Conservation (phyloP, 2,113 vertebrate genomes). For the Tachysurus fulvidraco region DNA sequence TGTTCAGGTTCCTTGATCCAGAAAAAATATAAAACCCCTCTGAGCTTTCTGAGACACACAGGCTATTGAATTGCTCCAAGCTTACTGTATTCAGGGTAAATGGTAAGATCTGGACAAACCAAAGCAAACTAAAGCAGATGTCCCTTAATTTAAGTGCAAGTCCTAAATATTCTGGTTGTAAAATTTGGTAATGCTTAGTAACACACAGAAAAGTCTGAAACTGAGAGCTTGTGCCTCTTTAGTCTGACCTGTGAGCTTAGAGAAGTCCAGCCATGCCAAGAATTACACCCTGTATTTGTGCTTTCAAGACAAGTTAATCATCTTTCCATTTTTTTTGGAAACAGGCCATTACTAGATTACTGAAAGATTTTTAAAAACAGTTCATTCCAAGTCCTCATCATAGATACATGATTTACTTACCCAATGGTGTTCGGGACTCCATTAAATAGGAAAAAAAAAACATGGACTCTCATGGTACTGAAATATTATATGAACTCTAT, state of each 20-base stretch:
- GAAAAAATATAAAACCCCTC: neutral
- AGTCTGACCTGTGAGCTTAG: neutral
- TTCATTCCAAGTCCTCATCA: neutral
- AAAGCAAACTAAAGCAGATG: neutral
- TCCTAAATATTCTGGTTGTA: neutral
- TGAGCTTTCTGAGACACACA: neutral
- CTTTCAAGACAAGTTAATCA: neutral
- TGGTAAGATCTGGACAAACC: neutral
- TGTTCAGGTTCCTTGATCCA: neutral
- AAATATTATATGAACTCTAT: neutral
- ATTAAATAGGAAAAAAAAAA: neutral
- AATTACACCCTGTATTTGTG: slow-evolving; percentile 13
- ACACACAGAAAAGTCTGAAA: neutral
- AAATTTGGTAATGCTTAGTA: neutral
- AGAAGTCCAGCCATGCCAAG: neutral
- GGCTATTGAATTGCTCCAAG: neutral
- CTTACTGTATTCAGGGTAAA: neutral
- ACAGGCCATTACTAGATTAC: neutral
- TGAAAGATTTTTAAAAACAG: neutral
- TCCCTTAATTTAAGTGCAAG: neutral
- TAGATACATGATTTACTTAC: slow-evolving; percentile 20
- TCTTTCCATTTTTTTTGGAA: neutral
- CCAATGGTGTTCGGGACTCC: too few relatives aligned
- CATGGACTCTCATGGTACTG: neutral
- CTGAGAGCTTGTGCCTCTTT: neutral